Conservation (phyloP, 2,797 vertebrate genomes). For the Spheniscus humboldti region DNA sequence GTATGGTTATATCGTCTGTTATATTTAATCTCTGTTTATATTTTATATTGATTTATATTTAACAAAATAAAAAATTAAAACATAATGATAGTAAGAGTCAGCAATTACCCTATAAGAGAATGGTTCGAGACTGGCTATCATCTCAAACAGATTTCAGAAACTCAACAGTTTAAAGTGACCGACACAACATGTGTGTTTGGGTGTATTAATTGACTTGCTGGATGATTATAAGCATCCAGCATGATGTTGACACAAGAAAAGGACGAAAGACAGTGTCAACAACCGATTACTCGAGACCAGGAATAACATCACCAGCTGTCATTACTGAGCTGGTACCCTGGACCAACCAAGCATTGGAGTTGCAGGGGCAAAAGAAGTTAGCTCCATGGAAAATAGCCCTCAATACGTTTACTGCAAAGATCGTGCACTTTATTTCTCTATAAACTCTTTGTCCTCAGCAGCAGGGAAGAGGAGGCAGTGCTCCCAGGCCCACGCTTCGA, state of each 20-base stretch:
- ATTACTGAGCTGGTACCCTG: background rate
- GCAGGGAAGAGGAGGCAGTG: too few species aligned
- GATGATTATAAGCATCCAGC: background rate
- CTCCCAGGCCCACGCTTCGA: rapidly evolving
- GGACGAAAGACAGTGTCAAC: background rate
- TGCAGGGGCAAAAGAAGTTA: background rate
- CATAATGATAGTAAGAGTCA: background rate
- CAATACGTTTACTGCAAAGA: background rate
- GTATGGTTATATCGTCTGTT: background rate
- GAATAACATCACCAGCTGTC: background rate
- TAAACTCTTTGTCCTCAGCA: too few species aligned
- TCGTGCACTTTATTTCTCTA: rapidly evolving
- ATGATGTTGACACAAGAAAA: background rate
- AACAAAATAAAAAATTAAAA: background rate
- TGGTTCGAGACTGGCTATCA: background rate
- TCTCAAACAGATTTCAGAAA: background rate
- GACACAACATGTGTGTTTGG: background rate
- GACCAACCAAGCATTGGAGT: background rate
- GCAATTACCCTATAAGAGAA: background rate
- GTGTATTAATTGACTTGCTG: background rate
- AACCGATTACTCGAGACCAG: background rate
- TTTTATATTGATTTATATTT: background rate
- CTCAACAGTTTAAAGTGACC: background rate
- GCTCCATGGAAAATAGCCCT: background rate
- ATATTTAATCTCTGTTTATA: background rate